Evolutionary conservation across 2,888 invertebrate species (phyloP).

Genomic region (Parascotia fuliginaria): DNA sequence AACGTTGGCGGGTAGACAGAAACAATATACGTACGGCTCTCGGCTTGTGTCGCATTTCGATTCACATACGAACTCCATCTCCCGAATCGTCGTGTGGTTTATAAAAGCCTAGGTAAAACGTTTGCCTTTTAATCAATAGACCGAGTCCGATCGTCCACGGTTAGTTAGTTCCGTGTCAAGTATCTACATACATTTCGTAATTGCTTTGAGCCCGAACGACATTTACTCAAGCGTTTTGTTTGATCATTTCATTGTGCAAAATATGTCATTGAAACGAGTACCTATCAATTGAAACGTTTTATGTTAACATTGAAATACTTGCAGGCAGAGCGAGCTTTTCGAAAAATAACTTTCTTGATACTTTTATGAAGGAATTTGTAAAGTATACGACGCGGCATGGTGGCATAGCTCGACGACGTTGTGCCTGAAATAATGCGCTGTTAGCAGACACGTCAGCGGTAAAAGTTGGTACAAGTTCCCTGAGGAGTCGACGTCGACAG

Average conservation of each 20-base stretch:
- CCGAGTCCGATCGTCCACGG: slow-evolving; percentile 7
- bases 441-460: slow-evolving; percentile 53
- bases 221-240: not conserved
- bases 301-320: slow-evolving; percentile 26
- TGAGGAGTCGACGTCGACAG: slow-evolving; percentile 38
- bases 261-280: not conserved
- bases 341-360: slow-evolving; percentile 50
- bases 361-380: slow-evolving; percentile 52
- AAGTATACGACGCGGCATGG: slow-evolving; percentile 38
- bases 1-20: slow-evolving; percentile 12
- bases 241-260: not conserved
- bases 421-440: slow-evolving; percentile 47
- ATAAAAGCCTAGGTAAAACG: slow-evolving; percentile 21
- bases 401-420: slow-evolving; percentile 5
- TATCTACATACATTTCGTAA: not conserved
- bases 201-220: not conserved
- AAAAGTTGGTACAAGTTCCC: slow-evolving; percentile 58
- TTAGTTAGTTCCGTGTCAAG: not conserved
- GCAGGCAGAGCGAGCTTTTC: slow-evolving; percentile 6
- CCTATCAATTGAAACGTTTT: not conserved
- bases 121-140: slow-evolving; percentile 33
- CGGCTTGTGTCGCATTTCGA: slow-evolving; percentile 18
- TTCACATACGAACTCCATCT: slow-evolving; percentile 26
- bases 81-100: slow-evolving; percentile 20
- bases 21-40: slow-evolving; percentile 11